phyloP scores from a whole-genome alignment of 2,888 invertebrate species.

The Dolomedes plantarius region DNA sequence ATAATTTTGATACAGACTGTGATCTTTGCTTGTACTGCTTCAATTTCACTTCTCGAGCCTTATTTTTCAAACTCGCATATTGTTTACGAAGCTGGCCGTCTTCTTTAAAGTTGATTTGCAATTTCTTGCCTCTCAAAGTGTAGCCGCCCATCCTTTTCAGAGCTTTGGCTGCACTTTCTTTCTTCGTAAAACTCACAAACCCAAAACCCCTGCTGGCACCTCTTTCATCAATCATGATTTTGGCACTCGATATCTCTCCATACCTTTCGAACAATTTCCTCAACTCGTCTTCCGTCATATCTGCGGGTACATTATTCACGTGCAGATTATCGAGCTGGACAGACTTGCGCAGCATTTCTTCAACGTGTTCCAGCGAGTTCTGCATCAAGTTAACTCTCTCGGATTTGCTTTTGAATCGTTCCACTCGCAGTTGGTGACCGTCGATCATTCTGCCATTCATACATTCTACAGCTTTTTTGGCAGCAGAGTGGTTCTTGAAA shows the following conservation, averaged over 20 bases:
- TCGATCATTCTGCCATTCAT: conserved; percentile 18
- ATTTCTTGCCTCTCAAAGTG: not conserved
- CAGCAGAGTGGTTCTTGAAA: conserved; percentile 20
- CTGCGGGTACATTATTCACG: conserved; percentile 30
- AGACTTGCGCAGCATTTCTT: not conserved
- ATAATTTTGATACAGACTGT: not conserved
- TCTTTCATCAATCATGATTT: conserved; percentile 21
- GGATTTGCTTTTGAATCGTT: conserved; percentile 11
- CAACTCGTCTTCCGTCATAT: conserved; percentile 22
- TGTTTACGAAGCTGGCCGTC: not conserved
- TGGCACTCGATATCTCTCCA: conserved; percentile 31
- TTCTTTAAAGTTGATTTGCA: conserved; percentile 37
- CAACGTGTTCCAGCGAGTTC: conserved; percentile 12
- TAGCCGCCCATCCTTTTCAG: conserved; percentile 12
- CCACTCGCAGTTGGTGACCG: conserved; percentile 8
- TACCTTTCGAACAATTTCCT: conserved; percentile 21
- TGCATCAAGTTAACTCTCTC: not conserved
- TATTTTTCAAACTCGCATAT: not conserved
- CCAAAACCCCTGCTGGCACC: conserved; percentile 32
- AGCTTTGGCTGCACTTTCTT: conserved; percentile 30
- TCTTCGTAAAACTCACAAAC: conserved; percentile 34
- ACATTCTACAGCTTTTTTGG: conserved; percentile 16
- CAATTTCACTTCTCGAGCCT: not conserved
- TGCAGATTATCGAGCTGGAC: conserved; percentile 37
- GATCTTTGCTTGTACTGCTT: not conserved